Conservation (phyloP, 2,888 invertebrate species). For the Watsonalla cultraria region DNA sequence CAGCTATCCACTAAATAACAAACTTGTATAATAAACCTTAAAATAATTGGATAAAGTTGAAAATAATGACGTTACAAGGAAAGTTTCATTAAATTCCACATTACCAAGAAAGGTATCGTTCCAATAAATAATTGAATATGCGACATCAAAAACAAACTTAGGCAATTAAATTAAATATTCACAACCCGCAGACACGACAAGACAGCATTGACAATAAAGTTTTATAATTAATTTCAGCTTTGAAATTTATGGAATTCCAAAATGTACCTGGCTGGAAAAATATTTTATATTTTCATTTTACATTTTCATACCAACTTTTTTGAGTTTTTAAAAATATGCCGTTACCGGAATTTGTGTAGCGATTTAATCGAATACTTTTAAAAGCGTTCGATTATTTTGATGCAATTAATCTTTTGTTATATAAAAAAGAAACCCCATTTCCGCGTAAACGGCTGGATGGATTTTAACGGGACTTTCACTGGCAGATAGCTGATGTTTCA, state of each 20-base stretch:
- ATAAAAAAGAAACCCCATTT: too few relatives aligned
- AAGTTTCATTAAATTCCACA: not conserved
- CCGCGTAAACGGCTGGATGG: too few relatives aligned
- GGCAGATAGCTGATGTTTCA: too few relatives aligned
- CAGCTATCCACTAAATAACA: too few relatives aligned
- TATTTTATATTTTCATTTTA: constrained; percentile 24
- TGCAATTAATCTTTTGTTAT: too few relatives aligned
- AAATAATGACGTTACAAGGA: not conserved
- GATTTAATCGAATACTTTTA: too few relatives aligned
- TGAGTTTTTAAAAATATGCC: constrained; percentile 18
- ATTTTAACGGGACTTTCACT: too few relatives aligned
- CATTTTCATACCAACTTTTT: constrained; percentile 16
- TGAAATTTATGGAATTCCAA: constrained; percentile 31
- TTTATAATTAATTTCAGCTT: constrained; percentile 41
- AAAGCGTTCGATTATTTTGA: too few relatives aligned
- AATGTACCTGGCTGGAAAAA: constrained; percentile 7
- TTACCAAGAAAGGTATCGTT: not conserved
- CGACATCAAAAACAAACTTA: constrained; percentile 18
- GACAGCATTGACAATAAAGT: constrained; percentile 30
- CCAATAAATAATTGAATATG: not conserved
- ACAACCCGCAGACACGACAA: constrained; percentile 18
- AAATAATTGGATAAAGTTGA: not conserved
- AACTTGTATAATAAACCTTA: too few relatives aligned
- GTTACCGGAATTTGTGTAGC: constrained; percentile 13
- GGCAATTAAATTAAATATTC: constrained; percentile 28